Percentiles rank a stretch among this genome's conserved stretches.
Evolutionary conservation across 2,888 invertebrate species (phyloP).

Genomic region (Leptothorax acervorum): DNA sequence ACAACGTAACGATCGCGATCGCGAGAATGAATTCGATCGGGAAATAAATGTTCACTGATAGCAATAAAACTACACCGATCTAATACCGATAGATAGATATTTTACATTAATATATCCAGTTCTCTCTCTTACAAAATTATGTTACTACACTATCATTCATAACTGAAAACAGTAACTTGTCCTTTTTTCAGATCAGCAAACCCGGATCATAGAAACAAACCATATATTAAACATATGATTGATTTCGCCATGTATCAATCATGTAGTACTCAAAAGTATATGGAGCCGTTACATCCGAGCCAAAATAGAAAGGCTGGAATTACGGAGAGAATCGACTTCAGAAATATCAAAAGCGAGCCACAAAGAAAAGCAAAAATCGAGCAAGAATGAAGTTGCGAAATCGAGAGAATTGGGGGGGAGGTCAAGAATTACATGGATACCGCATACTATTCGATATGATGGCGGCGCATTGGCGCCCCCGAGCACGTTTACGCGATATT

Average conservation of each 20-base stretch:
- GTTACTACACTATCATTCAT: neutral
- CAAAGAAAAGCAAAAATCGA: neutral
- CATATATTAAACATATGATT: neutral
- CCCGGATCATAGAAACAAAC: neutral
- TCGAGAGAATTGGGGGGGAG: neutral
- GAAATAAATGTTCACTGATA: neutral
- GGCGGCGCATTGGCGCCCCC: conserved; percentile 71
- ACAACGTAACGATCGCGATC: neutral
- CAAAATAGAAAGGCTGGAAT: neutral
- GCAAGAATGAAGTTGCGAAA: neutral
- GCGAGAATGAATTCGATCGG: neutral
- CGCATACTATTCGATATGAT: conserved; percentile 46
- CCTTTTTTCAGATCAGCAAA: neutral
- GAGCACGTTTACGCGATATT: conserved; percentile 81
- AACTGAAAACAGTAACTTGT: neutral
- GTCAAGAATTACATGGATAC: conserved; percentile 62
- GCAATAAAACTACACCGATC: neutral
- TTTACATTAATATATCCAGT: neutral
- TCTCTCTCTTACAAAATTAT: neutral
- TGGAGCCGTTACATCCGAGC: neutral
- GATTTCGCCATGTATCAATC: neutral
- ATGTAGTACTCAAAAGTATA: neutral
- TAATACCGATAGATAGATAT: neutral
- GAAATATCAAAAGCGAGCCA: neutral
- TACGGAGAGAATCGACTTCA: neutral